A percentile compares a stretch with the other conserved stretches of the same genome.
Evolutionary conservation across 2,113 vertebrate species (phyloP).

Genomic region (Xenus cinereus): DNA sequence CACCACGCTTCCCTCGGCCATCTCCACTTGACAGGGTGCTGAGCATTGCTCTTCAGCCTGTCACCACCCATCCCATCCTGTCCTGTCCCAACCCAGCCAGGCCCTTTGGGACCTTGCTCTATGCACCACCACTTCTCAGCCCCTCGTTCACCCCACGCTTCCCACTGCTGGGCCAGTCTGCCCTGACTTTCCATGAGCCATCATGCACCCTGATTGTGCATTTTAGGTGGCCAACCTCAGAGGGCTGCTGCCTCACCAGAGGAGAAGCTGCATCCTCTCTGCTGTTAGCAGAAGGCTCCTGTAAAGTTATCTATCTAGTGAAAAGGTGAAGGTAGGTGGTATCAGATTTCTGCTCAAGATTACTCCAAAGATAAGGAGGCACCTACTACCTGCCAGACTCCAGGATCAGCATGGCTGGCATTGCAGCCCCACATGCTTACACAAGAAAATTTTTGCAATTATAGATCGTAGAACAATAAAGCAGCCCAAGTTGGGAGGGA

Average conservation of each 20-base stretch:
- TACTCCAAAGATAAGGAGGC: neutral
- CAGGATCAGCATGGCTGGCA: neutral
- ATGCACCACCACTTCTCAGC: fast-evolving
- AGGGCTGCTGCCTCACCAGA: neutral
- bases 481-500: neutral
- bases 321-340: neutral
- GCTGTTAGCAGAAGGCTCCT: neutral
- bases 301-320: neutral
- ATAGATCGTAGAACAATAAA: neutral
- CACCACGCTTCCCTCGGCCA: fast-evolving
- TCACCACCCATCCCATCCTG: neutral
- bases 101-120: neutral
- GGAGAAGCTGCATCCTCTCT: neutral
- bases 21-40: neutral
- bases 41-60: neutral
- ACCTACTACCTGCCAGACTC: too few species aligned
- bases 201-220: fast-evolving
- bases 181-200: neutral
- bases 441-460: fast-evolving
- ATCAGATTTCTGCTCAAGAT: neutral
- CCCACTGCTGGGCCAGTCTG: fast-evolving
- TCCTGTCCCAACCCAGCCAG: too few species aligned
- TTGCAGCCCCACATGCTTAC: neutral
- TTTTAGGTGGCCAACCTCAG: neutral
- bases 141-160: neutral